phyloP scores from a whole-genome alignment of 2,113 vertebrate species.

The Oncorhynchus nerka region DNA sequence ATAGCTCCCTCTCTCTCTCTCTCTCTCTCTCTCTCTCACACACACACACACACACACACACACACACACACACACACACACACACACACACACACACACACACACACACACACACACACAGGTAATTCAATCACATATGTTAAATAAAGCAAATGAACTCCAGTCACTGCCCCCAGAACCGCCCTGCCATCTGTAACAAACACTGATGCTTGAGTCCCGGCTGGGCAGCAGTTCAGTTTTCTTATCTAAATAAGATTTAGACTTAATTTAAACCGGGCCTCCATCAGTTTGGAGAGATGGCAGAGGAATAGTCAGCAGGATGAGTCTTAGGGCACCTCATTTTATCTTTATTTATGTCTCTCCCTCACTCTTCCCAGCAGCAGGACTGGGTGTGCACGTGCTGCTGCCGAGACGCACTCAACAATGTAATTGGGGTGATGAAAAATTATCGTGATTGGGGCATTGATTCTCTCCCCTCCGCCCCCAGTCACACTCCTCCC shows the following conservation, averaged over 20 bases:
- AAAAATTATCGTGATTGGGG: conserved; percentile 93
- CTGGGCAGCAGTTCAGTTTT: conserved; percentile 68
- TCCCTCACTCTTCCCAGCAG: conserved; percentile 68
- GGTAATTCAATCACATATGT: conserved; percentile 58
- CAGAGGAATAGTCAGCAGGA: conserved; percentile 73
- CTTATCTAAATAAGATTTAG: conserved; percentile 82
- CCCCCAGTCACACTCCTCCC: conserved; percentile 14
- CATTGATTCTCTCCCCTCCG: conserved; percentile 60
- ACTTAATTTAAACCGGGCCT: conserved; percentile 75
- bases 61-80: no score
- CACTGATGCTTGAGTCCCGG: conserved; percentile 66
- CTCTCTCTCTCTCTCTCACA: no score
- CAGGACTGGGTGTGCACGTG: conserved; percentile 57
- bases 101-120: not conserved
- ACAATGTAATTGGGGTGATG: conserved; percentile 97
- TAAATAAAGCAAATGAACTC: conserved; percentile 37
- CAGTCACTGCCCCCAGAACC: conserved; percentile 2
- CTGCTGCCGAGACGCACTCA: conserved; percentile 80
- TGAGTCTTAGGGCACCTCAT: conserved; percentile 82
- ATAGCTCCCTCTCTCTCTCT: no score
- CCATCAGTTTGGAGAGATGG: conserved; percentile 74
- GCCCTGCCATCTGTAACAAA: conserved; percentile 68
- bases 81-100: no score
- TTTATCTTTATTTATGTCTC: conserved; percentile 99
- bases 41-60: no score